Base-by-base conservation (phyloP, 2,888 invertebrate genomes). In the Endotricha flammealis region DNA sequence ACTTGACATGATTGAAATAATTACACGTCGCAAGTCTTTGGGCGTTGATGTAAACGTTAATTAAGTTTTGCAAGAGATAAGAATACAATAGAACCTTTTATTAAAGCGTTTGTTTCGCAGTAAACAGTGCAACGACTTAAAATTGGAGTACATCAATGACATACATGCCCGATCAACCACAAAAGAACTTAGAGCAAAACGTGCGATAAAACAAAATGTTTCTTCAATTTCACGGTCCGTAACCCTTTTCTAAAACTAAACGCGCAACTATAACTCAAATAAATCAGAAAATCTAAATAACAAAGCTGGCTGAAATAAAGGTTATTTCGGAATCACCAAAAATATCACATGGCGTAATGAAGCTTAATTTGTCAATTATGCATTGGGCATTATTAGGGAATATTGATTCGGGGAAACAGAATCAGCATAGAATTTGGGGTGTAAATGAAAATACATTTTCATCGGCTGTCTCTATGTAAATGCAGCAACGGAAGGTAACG, bases 391-490 rank as follows among this genome's bases (percentile, higher is more conserved):
- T 34, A 41, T 32, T 37, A 27, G 10, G 16, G 3, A 23, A 43
- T 48, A 46, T 49, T 41, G 42, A 38, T 32, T 24, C 13, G 36
- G 25, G 37, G 41, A 41, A 43, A 54, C 53, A 50, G 42, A 49
- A 63, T 61, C 59, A 55, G 64, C 73, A 74, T 74, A 65, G 55
- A 68, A 69, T 73, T 69, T 62, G 54, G 62, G n/a, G 47, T 50
- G 53, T 54, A 57, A 72, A 72, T 69, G 64, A 58, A 67, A 68
- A 73, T 57, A 57, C 57, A 69, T 65, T 75, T 75, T 50, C 69
- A 67, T 54, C 57, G 57, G 56, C 64, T 50, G 52, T 53, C 57
- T 62, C 57, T 72, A 76, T 80, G 76, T 68, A 72, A 80, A 81
- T 79, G 54, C 52, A 53, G 54, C 44, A 53, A 53, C 65, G 63